Percentiles rank a stretch among this genome's conserved stretches.
These are phyloP conservation scores for Vulpes vulpes DNA, from an alignment of 2,113 vertebrate genomes.

Conservation along the genomic window DNA sequence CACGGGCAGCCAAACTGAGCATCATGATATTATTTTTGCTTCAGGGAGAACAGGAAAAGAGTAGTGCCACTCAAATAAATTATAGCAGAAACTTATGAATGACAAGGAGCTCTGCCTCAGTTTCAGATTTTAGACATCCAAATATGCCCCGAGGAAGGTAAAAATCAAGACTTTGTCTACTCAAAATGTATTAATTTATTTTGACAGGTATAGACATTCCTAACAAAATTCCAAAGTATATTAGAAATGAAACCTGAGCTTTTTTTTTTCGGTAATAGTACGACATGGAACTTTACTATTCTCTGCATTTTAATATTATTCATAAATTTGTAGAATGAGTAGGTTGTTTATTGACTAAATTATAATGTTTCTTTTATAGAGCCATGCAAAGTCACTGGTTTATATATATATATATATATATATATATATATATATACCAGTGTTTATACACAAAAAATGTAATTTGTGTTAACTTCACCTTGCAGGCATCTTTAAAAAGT, in stretches of 20 bases:
- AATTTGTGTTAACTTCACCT: conserved; percentile 23
- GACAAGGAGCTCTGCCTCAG: conserved; percentile 71
- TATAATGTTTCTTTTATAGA: conserved; percentile 2
- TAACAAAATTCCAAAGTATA: conserved; percentile 71
- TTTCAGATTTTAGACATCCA: conserved; percentile 73
- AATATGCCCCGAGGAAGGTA: conserved; percentile 74
- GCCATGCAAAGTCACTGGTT: neutral
- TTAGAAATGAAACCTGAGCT: conserved; percentile 58
- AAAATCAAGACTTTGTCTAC: conserved; percentile 70
- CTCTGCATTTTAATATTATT: conserved; percentile 49
- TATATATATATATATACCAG: too few relatives aligned
- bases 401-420: neutral
- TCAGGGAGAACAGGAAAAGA: conserved; percentile 77
- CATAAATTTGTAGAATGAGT: conserved; percentile 7
- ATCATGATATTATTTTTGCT: conserved; percentile 78
- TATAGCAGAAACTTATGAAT: conserved; percentile 80
- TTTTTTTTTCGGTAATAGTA: neutral
- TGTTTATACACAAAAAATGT: neutral
- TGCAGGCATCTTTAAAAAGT: neutral
- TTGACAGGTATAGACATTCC: conserved; percentile 75
- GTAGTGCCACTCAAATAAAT: conserved; percentile 81
- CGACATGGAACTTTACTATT: conserved; percentile 55
- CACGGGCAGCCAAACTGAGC: conserved; percentile 70
- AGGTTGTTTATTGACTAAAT: neutral
- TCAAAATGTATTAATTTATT: conserved; percentile 81